These are phyloP conservation scores for Sandelia bainsii DNA, from an alignment of 2,797 vertebrate species.

Conservation along the genomic window DNA sequence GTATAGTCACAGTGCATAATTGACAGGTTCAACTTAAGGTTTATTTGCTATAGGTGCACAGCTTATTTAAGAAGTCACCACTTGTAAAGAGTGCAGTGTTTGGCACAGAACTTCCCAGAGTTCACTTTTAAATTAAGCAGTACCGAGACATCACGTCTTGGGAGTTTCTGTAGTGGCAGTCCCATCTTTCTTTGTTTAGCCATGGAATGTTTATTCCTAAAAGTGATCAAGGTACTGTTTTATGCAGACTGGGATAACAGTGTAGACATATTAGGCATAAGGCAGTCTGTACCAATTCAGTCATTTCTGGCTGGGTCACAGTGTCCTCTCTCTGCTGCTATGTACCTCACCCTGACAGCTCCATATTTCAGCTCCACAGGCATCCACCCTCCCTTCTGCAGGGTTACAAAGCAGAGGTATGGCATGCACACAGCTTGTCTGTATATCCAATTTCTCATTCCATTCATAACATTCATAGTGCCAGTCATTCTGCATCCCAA, in stretches of 20 bases:
- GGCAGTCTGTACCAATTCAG: conserved; percentile 16
- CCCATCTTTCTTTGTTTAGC: conserved; percentile 19
- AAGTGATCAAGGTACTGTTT: conserved; percentile 20
- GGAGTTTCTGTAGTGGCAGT: background rate
- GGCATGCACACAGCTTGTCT: conserved; percentile 57
- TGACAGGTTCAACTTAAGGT: conserved; percentile 38
- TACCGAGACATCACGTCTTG: background rate
- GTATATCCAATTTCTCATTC: conserved; percentile 54
- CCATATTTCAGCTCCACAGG: conserved; percentile 75
- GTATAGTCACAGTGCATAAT: conserved; percentile 30
- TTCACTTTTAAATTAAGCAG: conserved; percentile 27
- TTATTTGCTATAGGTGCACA: conserved; percentile 24
- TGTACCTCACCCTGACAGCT: conserved; percentile 67
- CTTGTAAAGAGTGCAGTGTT: conserved; percentile 1
- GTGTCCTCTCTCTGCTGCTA: conserved; percentile 62
- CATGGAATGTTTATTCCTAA: conserved; percentile 5
- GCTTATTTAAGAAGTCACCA: conserved; percentile 26
- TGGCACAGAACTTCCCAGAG: conserved; percentile 18
- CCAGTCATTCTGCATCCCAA: conserved; percentile 22
- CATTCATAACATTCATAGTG: conserved; percentile 47
- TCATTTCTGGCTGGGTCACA: conserved; percentile 59
- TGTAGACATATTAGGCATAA: conserved; percentile 16
- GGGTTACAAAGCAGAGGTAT: conserved; percentile 45
- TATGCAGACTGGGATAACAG: conserved; percentile 21
- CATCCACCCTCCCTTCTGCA: conserved; percentile 50